Percentiles rank a stretch among this genome's conserved stretches.
phyloP scores from a whole-genome alignment of 1,140 invertebrate genomes.

The Paramacrobiotus metropolitanus region DNA sequence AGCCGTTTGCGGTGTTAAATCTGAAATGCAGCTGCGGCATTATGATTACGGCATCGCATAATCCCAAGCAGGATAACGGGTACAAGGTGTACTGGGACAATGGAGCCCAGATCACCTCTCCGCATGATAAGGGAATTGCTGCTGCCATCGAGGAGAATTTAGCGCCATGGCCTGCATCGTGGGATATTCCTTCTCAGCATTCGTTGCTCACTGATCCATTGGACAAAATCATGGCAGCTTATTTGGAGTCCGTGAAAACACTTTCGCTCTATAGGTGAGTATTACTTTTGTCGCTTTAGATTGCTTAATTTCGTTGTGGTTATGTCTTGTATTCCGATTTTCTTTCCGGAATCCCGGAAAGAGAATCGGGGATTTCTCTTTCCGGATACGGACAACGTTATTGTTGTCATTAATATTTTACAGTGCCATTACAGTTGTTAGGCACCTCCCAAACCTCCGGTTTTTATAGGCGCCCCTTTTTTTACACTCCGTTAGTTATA shows the following conservation, averaged over 20 bases:
- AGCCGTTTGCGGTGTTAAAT: slow-evolving; percentile 46
- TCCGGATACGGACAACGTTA: too few species aligned
- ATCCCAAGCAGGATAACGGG: slow-evolving; percentile 96
- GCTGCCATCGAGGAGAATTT: slow-evolving; percentile 48
- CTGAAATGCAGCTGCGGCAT: slow-evolving; percentile 51
- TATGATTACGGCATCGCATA: slow-evolving; percentile 95
- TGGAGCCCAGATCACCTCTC: slow-evolving; percentile 76
- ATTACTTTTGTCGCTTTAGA: background rate
- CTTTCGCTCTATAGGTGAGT: slow-evolving; percentile 18
- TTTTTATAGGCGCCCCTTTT: slow-evolving; percentile 11
- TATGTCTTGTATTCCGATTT: slow-evolving; percentile 4
- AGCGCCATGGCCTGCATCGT: slow-evolving; percentile 38
- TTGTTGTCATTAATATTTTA: too few species aligned
- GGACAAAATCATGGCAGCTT: slow-evolving; percentile 32
- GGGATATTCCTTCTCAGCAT: slow-evolving; percentile 28
- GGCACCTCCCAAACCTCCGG: slow-evolving; percentile 6
- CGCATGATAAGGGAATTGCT: slow-evolving; percentile 70
- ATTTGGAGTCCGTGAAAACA: slow-evolving; percentile 28
- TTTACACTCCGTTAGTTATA: too few species aligned
- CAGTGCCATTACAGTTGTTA: background rate
- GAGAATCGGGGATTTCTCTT: too few species aligned
- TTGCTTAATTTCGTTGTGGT: too few species aligned
- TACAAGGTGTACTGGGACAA: slow-evolving; percentile 87
- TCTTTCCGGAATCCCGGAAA: too few species aligned
- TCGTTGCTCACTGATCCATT: slow-evolving; percentile 26